Evolutionary conservation across 2,888 invertebrate genomes (phyloP).

Genomic region (Priocnemis perturbator): DNA sequence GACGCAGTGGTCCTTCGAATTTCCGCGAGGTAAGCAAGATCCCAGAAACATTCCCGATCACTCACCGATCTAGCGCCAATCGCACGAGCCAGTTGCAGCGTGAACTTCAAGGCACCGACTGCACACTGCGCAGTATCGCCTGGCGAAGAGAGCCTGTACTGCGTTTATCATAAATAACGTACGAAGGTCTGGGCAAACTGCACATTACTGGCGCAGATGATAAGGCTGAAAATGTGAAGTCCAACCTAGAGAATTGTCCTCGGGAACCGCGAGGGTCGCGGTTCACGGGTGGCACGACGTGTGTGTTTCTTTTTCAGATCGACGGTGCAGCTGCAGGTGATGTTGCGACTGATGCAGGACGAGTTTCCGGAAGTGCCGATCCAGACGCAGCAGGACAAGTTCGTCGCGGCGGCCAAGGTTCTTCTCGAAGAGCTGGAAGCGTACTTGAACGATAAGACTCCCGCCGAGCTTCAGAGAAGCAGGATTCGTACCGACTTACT

Average conservation of each 20-base stretch:
- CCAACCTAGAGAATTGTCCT: not conserved
- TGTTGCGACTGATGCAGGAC: slow-evolving; percentile 57
- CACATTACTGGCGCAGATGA: too few species aligned
- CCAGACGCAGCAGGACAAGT: slow-evolving; percentile 43
- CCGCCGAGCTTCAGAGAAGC: slow-evolving; percentile 57
- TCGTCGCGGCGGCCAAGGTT: slow-evolving; percentile 56
- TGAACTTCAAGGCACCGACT: too few species aligned
- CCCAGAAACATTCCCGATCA: not conserved
- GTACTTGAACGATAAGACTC: slow-evolving; percentile 52
- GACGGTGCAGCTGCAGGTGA: slow-evolving; percentile 58
- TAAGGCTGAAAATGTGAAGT: too few species aligned
- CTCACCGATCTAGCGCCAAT: too few species aligned
- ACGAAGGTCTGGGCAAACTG: too few species aligned
- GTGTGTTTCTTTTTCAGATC: slow-evolving; percentile 51
- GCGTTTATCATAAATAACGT: too few species aligned
- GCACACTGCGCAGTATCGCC: too few species aligned
- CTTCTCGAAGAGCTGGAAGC: slow-evolving; percentile 63
- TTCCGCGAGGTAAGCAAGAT: slow-evolving; percentile 59
- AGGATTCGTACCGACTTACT: slow-evolving; percentile 65
- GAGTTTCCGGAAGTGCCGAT: slow-evolving; percentile 56
- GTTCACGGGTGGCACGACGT: too few species aligned
- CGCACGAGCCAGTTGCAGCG: too few species aligned
- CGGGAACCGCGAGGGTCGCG: not conserved
- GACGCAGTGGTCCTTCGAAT: slow-evolving; percentile 40
- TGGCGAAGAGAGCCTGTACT: too few species aligned